A percentile compares a stretch with the other conserved stretches of the same genome.
These are phyloP conservation scores for Ceyx erithaca DNA, from an alignment of 2,797 vertebrate genomes.

Conservation along the genomic window DNA sequence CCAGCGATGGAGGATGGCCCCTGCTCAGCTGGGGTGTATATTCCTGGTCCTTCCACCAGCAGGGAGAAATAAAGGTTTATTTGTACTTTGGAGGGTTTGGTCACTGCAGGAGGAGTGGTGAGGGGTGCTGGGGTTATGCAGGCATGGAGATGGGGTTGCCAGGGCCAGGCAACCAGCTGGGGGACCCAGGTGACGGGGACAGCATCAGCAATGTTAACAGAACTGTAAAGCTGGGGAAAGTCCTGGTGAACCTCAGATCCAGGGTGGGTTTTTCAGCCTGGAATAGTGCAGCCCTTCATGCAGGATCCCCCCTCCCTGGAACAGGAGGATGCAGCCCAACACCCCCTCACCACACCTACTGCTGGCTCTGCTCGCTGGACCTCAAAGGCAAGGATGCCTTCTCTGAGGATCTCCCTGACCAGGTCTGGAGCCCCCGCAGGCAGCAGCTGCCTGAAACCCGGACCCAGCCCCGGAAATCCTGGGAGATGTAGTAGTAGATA, in stretches of 20 bases:
- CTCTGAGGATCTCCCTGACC: accelerated
- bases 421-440: neutral
- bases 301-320: accelerated
- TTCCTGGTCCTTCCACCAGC: neutral
- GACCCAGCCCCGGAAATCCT: slow-evolving; percentile 45
- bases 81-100: slow-evolving; percentile 25
- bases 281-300: accelerated
- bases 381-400: neutral
- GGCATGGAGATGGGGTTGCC: accelerated
- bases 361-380: slow-evolving; percentile 7
- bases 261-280: neutral
- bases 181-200: accelerated
- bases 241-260: neutral
- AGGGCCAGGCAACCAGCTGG: neutral
- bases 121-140: accelerated
- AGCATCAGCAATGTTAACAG: accelerated
- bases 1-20: neutral
- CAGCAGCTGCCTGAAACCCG: neutral
- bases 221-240: neutral
- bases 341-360: neutral
- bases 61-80: slow-evolving; percentile 65
- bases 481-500: slow-evolving; percentile 45
- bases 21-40: neutral
- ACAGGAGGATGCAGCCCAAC: too few relatives aligned
- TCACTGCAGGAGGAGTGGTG: neutral